These are phyloP conservation scores for Sturmia bella DNA, from an alignment of 2,888 invertebrate genomes.

Conservation along the genomic window DNA sequence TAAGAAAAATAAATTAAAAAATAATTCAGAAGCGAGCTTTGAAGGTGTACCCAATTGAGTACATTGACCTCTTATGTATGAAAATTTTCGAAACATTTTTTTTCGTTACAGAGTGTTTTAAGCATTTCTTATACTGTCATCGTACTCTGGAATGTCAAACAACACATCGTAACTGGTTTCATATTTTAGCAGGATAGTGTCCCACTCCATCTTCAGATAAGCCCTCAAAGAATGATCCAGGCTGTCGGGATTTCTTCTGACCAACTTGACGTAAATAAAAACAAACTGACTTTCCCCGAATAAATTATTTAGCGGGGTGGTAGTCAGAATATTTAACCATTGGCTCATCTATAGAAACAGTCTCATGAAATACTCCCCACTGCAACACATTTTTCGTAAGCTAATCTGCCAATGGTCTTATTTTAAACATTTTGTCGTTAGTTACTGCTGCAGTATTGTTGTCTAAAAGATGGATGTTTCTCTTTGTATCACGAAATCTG, in stretches of 20 bases:
- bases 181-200: neutral
- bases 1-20: too few species aligned
- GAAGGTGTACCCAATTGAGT: too few species aligned
- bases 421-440: neutral
- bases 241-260: neutral
- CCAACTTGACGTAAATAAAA: neutral
- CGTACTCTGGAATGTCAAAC: too few species aligned
- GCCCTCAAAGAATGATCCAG: neutral
- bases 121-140: neutral
- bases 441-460: neutral
- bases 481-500: neutral
- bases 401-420: slow-evolving; percentile 11
- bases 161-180: neutral
- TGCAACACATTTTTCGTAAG: neutral
- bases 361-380: slow-evolving; percentile 5
- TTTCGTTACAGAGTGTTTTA: slow-evolving; percentile 8
- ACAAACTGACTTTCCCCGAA: neutral
- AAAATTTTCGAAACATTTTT: slow-evolving; percentile 4
- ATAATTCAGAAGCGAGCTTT: too few species aligned
- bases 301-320: neutral
- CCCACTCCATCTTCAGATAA: neutral
- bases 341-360: slow-evolving; percentile 35
- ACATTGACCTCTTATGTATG: slow-evolving; percentile 7
- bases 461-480: neutral
- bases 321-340: slow-evolving; percentile 39